Evolutionary conservation across 2,113 vertebrate genomes (phyloP), one percentile per base, ranked within the genome.

Genomic region (Formicarius rufipectus): DNA sequence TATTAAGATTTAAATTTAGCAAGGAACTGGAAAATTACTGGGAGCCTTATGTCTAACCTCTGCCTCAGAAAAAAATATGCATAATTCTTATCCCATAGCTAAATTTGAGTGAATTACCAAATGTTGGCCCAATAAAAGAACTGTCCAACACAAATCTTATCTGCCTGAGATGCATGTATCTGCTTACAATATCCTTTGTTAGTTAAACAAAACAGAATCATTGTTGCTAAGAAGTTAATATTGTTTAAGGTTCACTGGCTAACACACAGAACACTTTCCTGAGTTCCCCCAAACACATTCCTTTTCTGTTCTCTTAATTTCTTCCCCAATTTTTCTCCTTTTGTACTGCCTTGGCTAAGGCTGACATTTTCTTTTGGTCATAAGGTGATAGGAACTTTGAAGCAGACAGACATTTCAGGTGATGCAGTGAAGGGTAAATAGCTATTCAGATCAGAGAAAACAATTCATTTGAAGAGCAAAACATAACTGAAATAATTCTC

Each of bases 141-240:
- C 84, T 55, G 77, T 67, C 86, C 89, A 92, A 58, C n/a, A 64
- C 89, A 96, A 96, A 84, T 87, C 77, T 95, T 95, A 94, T 97
- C 96, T 95, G 86, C 66, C 86, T 42, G 7, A 55, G 69, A 91
- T 44, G 66, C 89, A 92, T 19, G 6, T 91, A 95, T 94, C 88
- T 95, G 95, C 96, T 93, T 94, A 96, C 77, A 97, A 84, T 96
- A 85, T 79, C 87, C 66, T 96, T 95, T 95, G 95, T 95, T 94
- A 94, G 93, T 89, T 87, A 97, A 96, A 94, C 95, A 96, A 96
- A 97, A 93, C 96, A 96, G 74, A 95, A 84, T 58, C 71, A 93
- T 90, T 92, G 96, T 95, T 96, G 96, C 95, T 96, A 97, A 96
- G 93, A 96, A 95, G 84, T 94, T 93, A 96, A 95, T 83, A 89